Evolutionary conservation across 2,888 invertebrate species (phyloP).

Genomic region (Bibio marci): DNA sequence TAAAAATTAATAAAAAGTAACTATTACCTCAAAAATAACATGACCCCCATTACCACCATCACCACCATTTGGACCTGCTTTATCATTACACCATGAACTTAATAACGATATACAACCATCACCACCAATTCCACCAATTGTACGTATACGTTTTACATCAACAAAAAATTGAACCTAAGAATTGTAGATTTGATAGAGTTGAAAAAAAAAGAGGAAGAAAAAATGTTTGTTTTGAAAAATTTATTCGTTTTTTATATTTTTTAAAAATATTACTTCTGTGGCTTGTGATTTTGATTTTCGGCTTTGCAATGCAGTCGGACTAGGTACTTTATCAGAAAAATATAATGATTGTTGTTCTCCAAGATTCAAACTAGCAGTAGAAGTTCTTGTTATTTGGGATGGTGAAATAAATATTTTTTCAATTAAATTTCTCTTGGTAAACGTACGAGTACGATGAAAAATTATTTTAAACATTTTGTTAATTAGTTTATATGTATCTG

Average conservation of each 20-base stretch:
- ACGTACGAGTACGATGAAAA: no score
- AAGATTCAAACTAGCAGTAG: no score
- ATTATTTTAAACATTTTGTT: no score
- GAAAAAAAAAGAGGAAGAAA: no score
- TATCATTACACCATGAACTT: constrained; percentile 63
- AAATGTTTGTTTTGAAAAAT: no score
- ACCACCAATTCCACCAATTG: constrained; percentile 78
- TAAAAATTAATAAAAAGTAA: constrained; percentile 11
- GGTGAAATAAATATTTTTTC: no score
- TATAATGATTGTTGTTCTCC: no score
- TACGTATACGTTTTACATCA: constrained; percentile 48
- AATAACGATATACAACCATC: constrained; percentile 83
- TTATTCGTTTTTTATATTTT: no score
- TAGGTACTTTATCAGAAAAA: no score
- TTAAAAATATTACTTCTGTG: constrained; percentile 24
- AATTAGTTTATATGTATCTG: no score
- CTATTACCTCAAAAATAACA: constrained; percentile 52
- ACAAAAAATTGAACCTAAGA: constrained; percentile 43
- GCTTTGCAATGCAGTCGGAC: constrained; percentile 27
- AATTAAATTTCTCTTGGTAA: no score
- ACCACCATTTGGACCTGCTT: constrained; percentile 83
- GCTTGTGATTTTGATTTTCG: constrained; percentile 31
- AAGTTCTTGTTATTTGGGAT: no score
- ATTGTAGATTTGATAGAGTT: background rate
- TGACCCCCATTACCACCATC: constrained; percentile 95